These are phyloP conservation scores for Tadarida brasiliensis DNA, from an alignment of 2,797 vertebrate species.

Conservation along the genomic window DNA sequence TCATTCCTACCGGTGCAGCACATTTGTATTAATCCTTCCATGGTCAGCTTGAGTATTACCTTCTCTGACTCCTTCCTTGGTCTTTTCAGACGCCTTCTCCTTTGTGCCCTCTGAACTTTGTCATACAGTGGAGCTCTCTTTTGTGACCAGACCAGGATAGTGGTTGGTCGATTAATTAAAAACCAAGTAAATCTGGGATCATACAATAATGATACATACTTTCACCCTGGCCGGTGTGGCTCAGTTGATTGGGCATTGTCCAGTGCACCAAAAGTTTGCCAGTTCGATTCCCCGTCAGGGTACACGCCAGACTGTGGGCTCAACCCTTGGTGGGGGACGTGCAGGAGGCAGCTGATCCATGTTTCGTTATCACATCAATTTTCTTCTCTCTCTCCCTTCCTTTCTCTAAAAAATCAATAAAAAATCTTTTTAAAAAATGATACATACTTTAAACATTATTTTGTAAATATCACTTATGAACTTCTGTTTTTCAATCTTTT, in stretches of 20 bases:
- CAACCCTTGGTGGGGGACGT: no score
- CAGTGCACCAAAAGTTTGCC: no score
- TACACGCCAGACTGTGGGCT: no score
- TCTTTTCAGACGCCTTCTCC: background rate
- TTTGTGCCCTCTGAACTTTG: background rate
- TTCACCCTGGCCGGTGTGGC: background rate
- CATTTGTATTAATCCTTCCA: background rate
- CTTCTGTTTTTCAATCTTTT: background rate
- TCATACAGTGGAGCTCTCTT: background rate
- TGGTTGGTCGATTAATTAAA: background rate
- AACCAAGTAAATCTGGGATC: background rate
- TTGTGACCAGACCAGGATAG: background rate
- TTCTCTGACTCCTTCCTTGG: background rate
- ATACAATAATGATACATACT: background rate
- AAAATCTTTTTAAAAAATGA: background rate
- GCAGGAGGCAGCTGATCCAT: no score
- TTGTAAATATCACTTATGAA: conserved; percentile 18
- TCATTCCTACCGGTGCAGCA: background rate
- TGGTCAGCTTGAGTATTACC: background rate
- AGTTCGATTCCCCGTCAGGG: no score
- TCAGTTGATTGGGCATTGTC: no score
- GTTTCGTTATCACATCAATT: no score
- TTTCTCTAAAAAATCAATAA: no score
- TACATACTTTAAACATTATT: background rate
- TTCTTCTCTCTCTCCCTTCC: no score